Base-by-base conservation (phyloP, 1,140 invertebrate species). In the Bombus sibiricus region DNA sequence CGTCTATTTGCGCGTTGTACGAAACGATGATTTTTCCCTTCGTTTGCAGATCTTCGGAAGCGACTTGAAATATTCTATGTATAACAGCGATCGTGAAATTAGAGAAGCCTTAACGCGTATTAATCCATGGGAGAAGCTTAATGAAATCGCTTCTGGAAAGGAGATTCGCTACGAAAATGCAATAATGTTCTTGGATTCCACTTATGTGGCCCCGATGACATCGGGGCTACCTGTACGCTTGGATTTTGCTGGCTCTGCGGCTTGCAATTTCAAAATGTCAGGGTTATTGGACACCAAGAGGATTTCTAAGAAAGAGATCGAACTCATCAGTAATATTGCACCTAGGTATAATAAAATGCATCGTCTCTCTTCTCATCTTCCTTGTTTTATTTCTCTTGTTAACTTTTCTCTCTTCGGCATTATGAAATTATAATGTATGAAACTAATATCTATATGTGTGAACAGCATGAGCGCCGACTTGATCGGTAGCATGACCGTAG, bases 151-250 rank as follows among this genome's bases (percentile, higher is more conserved):
- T 2, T 97, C 97, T 22, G 97, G 97, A 81, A 97, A 97, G 94
- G 97, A 98, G 95, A 96, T 98, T 32, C 97, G 96, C 64, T 98
- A 97, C 91, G 97, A 97, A 90, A 97, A 98, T 93, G 97, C 97
- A 2, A 96, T 96, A 0, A 97, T 98, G 93, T 97, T 99, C 91
- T 93, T 99, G 43, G 98, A 99, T 94, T 97, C 97, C 8, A 97
- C 97, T 15, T 98, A 98, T 91, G 97, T 98, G 13, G 96, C 98
- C 9, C 98, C 98, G 0, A 97, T 97, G n/a, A 97, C 96, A 4
- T 96, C 96, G 73, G 99, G 99, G 25, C 93, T 99, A 34, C 98
- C 98, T 0, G 94, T 99, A 39, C 97, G 97, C 53, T 96, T 99
- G 81, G 97, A 97, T 85, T 96, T 98, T 0, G 97, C 98, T 92